phyloP scores from a whole-genome alignment of 2,888 invertebrate genomes.

The Eristalis arbustorum region DNA sequence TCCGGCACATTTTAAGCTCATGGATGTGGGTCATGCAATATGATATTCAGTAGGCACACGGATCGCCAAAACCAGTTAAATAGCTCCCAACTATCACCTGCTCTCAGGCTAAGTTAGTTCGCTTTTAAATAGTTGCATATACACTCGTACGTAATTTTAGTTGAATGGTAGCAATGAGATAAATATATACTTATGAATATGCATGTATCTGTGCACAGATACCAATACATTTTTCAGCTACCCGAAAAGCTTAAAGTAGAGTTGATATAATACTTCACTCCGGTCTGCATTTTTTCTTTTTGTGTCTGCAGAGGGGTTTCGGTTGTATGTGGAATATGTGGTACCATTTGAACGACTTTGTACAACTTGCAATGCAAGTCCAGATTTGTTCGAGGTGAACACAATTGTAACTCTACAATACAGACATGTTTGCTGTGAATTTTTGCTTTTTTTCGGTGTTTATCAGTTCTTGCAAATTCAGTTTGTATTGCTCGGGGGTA shows the following conservation, averaged over 20 bases:
- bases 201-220: neutral
- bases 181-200: neutral
- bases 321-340: too few relatives aligned
- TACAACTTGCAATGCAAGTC: too few relatives aligned
- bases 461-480: neutral
- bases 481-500: neutral
- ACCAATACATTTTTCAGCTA: neutral
- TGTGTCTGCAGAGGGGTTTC: neutral
- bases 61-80: constrained; percentile 47
- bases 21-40: constrained; percentile 64
- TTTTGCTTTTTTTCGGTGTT: neutral
- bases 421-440: too few relatives aligned
- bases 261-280: neutral
- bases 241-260: neutral
- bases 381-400: too few relatives aligned
- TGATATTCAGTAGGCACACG: constrained; percentile 42
- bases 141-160: neutral
- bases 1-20: constrained; percentile 2
- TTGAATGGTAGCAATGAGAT: neutral
- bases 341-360: too few relatives aligned
- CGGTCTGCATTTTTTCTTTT: neutral
- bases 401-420: too few relatives aligned
- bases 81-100: constrained; percentile 54
- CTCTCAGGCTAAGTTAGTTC: neutral
- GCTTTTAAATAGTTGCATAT: neutral